Evolutionary conservation across 2,797 vertebrate genomes (phyloP), one percentile per base, ranked within the genome.

Genomic region (Taenioides sp.): DNA sequence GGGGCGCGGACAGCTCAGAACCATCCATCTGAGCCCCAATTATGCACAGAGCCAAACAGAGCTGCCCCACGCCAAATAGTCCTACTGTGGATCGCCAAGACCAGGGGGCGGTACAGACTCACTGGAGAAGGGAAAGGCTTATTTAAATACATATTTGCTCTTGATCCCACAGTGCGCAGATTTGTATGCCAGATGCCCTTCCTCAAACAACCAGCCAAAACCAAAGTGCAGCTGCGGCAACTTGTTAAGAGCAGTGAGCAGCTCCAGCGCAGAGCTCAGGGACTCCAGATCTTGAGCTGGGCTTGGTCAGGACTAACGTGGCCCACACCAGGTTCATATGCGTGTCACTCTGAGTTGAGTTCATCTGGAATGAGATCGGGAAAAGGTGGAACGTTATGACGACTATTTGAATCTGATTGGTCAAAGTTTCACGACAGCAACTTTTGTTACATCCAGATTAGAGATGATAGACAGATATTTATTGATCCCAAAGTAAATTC

Each of bases 11-110:
- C 81, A 76, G 88, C 72, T 82, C 77, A 0, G 63, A 71, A 79
- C 69, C 83, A 93, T 94, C 87, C 80, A 85, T 93, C 92, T 90
- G 40, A 3, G 65, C 72, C 16, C 74, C 89, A 90, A 91, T 92
- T 90, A 91, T 89, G 90, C 89, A 88, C 82, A 68, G 78, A 81
- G 73, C 75, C 67, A 31, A 78, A 69, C 20, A 17, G 87, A 87
- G 84, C 80, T 77, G 82, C 80, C 84, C 75, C 63, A 84, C 76
- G 83, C 86, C 81, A 58, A 43, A 70, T 43, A 73, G 80, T 73
- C 85, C 83, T 27, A 12, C 80, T 67, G 70, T 28, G 65, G 27
- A 82, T 74, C 70, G 75, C 43, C 47, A 1, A n/a, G 70, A 49
- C 57, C 40, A 9, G 50, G 5, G 28, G 78, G 73, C 71, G 22